A percentile compares a stretch with the other conserved stretches of the same genome.
These are phyloP conservation scores for Cyprinodon tularosa DNA, from an alignment of 2,113 vertebrate genomes.

Conservation along the genomic window DNA sequence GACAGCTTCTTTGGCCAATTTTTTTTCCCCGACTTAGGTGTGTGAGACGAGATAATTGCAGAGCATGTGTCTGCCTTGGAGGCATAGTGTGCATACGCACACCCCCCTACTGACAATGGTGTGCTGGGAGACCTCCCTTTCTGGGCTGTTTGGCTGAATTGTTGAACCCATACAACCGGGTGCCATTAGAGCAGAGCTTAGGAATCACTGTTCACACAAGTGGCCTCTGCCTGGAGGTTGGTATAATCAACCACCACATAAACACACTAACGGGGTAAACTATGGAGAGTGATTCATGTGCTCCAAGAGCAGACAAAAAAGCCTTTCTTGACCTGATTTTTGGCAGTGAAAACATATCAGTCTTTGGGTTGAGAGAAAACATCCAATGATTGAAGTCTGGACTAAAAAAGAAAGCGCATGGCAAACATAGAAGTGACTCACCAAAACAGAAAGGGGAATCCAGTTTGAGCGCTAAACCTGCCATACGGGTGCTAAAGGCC, in stretches of 20 bases:
- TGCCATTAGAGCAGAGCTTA: slow-evolving; percentile 74
- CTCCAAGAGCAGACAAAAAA: slow-evolving; percentile 43
- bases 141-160: slow-evolving; percentile 60
- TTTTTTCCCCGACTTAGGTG: slow-evolving; percentile 30
- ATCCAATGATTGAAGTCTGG: not conserved
- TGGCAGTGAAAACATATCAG: slow-evolving; percentile 18
- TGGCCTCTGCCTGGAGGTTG: slow-evolving; percentile 36
- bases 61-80: slow-evolving; percentile 65
- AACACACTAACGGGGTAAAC: slow-evolving; percentile 9
- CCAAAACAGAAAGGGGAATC: slow-evolving; percentile 22
- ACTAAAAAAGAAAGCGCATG: slow-evolving; percentile 7
- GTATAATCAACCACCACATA: slow-evolving; percentile 28
- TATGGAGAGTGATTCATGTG: slow-evolving; percentile 9
- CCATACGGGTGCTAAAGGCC: slow-evolving; percentile 46
- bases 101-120: slow-evolving; percentile 49
- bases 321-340: slow-evolving; percentile 34
- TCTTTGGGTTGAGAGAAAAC: not conserved
- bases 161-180: slow-evolving; percentile 65
- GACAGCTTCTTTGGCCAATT: slow-evolving; percentile 47
- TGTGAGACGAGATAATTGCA: slow-evolving; percentile 72
- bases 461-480: slow-evolving; percentile 40
- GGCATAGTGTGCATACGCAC: slow-evolving; percentile 56
- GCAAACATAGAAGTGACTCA: slow-evolving; percentile 12
- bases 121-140: slow-evolving; percentile 56
- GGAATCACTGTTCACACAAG: slow-evolving; percentile 45